Evolutionary conservation across 2,797 vertebrate species (phyloP).

Genomic region (Sarcophilus harrisii): DNA sequence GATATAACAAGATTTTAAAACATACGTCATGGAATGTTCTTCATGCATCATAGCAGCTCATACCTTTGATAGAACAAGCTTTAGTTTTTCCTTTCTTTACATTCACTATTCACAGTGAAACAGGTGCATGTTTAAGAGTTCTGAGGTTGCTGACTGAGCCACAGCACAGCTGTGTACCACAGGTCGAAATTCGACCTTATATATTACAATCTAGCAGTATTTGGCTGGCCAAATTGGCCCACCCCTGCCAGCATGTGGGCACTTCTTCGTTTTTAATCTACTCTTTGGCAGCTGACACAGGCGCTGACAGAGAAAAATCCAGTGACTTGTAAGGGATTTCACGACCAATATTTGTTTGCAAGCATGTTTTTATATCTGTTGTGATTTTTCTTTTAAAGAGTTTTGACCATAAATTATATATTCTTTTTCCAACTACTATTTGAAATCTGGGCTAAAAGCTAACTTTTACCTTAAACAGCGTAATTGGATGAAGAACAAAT

Average conservation of each 20-base stretch:
- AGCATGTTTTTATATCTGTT: slow-evolving; percentile 81
- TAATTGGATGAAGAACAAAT: slow-evolving; percentile 75
- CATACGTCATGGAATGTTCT: slow-evolving; percentile 97
- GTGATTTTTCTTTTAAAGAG: slow-evolving; percentile 76
- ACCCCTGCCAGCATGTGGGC: slow-evolving; percentile 93
- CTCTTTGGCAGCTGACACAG: slow-evolving; percentile 97
- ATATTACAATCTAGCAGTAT: slow-evolving; percentile 92
- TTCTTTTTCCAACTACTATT: slow-evolving; percentile 75
- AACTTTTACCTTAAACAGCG: slow-evolving; percentile 81
- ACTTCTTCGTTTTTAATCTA: slow-evolving; percentile 92
- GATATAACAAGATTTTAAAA: slow-evolving; percentile 97
- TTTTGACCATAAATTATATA: slow-evolving; percentile 79
- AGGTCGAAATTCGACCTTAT: slow-evolving; percentile 91
- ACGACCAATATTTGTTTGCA: slow-evolving; percentile 88
- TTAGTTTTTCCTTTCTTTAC: slow-evolving; percentile 89
- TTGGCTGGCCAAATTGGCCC: slow-evolving; percentile 87
- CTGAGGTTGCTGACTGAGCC: slow-evolving; percentile 91
- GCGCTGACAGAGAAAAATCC: slow-evolving; percentile 94
- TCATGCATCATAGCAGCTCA: slow-evolving; percentile 93
- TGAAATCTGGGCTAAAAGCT: slow-evolving; percentile 86
- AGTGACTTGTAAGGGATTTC: slow-evolving; percentile 92
- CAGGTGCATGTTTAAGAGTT: slow-evolving; percentile 93
- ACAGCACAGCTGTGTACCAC: slow-evolving; percentile 94
- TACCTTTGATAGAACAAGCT: slow-evolving; percentile 92
- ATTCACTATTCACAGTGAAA: slow-evolving; percentile 98